A percentile compares a stretch with the other conserved stretches of the same genome.
Conservation (phyloP, 2,888 invertebrate species). For the Drosophila helvetica region DNA sequence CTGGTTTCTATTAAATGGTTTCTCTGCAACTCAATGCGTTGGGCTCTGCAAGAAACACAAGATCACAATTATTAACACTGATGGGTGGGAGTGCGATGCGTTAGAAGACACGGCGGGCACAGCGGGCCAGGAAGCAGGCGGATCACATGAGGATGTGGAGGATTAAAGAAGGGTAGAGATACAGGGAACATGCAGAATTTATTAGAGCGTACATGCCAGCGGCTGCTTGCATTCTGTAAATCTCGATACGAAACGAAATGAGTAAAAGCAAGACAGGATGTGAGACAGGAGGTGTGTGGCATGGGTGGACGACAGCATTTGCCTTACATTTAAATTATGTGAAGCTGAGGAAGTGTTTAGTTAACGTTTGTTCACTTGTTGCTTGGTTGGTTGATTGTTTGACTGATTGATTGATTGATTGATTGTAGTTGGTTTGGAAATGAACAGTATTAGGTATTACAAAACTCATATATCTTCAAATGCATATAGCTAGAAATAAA, state of each 20-base stretch:
- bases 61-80: constrained; percentile 55
- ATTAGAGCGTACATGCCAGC: constrained; percentile 9
- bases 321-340: constrained; percentile 59
- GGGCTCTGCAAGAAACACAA: constrained; percentile 81
- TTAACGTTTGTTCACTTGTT: constrained; percentile 60
- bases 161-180: not conserved
- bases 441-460: constrained; percentile 68
- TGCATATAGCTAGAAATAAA: constrained; percentile 79
- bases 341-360: constrained; percentile 42
- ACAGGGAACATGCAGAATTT: constrained; percentile 36
- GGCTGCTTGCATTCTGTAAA: not conserved
- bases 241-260: constrained; percentile 5
- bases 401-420: constrained; percentile 42
- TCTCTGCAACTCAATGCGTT: constrained; percentile 77
- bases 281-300: constrained; percentile 3
- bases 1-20: constrained; percentile 38
- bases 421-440: constrained; percentile 54
- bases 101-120: constrained; percentile 21
- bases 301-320: constrained; percentile 41
- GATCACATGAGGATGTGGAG: constrained; percentile 14
- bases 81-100: constrained; percentile 6
- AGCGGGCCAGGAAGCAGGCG: constrained; percentile 23
- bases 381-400: constrained; percentile 44
- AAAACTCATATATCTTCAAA: constrained; percentile 75
- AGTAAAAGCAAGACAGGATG: constrained; percentile 13